Conservation (phyloP, 2,888 invertebrate genomes). For the Ptychoptera albimana region DNA sequence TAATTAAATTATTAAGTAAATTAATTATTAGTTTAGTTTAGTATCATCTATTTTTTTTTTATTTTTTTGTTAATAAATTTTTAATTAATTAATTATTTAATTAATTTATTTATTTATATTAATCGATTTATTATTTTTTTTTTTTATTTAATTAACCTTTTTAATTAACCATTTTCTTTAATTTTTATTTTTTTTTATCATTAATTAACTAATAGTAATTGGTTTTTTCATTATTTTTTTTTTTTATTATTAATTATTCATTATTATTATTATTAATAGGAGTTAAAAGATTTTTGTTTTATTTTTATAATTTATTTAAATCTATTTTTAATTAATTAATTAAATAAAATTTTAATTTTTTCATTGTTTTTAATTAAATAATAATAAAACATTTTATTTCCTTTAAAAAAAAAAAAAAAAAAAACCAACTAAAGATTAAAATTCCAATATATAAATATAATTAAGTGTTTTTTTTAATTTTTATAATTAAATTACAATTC, state of each 20-base stretch:
- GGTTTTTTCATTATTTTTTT: background rate
- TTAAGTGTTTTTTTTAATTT: too few species aligned
- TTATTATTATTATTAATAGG: too few species aligned
- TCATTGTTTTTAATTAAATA: background rate
- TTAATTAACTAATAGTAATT: background rate
- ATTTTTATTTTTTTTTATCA: background rate
- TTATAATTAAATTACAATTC: too few species aligned
- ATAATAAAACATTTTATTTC: too few species aligned
- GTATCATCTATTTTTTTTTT: background rate
- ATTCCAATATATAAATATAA: too few species aligned
- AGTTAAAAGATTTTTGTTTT: too few species aligned
- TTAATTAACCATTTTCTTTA: background rate
- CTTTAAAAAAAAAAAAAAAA: too few species aligned
- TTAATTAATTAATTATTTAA: background rate
- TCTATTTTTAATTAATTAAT: background rate
- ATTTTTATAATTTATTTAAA: too few species aligned
- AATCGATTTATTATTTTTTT: background rate
- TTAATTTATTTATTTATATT: background rate
- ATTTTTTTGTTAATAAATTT: background rate
- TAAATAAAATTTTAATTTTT: background rate
- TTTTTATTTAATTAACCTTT: background rate
- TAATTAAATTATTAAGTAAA: background rate
- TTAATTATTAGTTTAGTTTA: background rate
- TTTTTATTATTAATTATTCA: background rate
- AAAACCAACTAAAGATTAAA: too few species aligned